Evolutionary conservation across 2,797 vertebrate species (phyloP).

Genomic region (Capromys pilorides): DNA sequence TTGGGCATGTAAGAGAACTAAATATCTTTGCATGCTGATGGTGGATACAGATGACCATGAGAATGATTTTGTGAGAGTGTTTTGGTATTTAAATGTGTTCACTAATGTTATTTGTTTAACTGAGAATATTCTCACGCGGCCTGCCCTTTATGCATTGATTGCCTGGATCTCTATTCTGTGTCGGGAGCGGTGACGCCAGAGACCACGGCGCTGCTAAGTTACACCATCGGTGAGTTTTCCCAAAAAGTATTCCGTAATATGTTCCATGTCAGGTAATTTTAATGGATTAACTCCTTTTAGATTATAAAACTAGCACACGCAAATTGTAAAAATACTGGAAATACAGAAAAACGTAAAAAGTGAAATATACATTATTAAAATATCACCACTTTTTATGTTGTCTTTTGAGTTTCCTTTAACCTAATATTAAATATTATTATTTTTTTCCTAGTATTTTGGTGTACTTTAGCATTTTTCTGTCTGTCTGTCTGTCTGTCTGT

Average conservation of each 20-base stretch:
- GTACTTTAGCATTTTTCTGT: not conserved
- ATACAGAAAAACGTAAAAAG: not conserved
- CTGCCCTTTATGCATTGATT: not conserved
- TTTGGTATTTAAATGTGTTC: conserved; percentile 50
- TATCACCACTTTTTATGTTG: not conserved
- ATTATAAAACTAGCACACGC: not conserved
- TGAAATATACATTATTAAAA: conserved; percentile 32
- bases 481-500: too few relatives aligned
- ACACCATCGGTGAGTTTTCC: not conserved
- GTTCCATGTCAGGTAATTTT: not conserved
- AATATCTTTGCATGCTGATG: conserved; percentile 64
- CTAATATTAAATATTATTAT: conserved; percentile 4
- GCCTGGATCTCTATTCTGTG: not conserved
- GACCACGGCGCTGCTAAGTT: not conserved
- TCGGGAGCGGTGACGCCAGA: not conserved
- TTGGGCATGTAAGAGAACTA: conserved; percentile 63
- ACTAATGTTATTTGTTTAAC: conserved; percentile 46
- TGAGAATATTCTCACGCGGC: conserved; percentile 30
- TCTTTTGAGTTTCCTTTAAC: conserved; percentile 8
- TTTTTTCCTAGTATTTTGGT: not conserved
- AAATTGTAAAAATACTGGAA: conserved; percentile 35
- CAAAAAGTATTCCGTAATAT: not conserved
- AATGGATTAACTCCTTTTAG: not conserved
- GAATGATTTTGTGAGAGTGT: conserved; percentile 56
- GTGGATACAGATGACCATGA: conserved; percentile 65